Conservation (phyloP, 2,888 invertebrate species). For the Crematogaster levior region DNA sequence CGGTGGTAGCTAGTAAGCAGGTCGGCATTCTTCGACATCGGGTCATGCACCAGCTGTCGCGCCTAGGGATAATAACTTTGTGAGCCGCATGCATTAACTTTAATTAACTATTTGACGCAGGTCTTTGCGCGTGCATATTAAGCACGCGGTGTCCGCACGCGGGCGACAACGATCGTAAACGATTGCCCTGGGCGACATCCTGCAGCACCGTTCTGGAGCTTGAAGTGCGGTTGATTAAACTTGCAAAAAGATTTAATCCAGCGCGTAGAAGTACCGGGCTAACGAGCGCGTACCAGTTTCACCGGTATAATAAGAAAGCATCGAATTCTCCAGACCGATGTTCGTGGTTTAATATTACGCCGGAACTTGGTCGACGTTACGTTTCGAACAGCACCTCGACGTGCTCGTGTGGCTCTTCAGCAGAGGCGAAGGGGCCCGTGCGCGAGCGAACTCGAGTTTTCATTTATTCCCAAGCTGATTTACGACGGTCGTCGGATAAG, state of each 20-base stretch:
- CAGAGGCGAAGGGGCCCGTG: slow-evolving; percentile 7
- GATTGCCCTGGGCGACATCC: slow-evolving; percentile 32
- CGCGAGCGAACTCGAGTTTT: slow-evolving; percentile 51
- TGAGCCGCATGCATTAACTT: slow-evolving; percentile 73
- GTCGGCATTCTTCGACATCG: slow-evolving; percentile 59
- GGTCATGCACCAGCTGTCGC: slow-evolving; percentile 77
- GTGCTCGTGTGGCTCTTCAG: slow-evolving; percentile 25
- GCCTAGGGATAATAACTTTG: slow-evolving; percentile 69
- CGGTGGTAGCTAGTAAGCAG: slow-evolving; percentile 58
- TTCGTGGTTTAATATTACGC: slow-evolving; percentile 27
- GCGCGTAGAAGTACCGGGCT: slow-evolving; percentile 44
- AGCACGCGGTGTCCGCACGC: slow-evolving; percentile 42
- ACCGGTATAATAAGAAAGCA: slow-evolving; percentile 30
- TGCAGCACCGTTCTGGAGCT: slow-evolving; percentile 33
- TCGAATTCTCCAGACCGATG: slow-evolving; percentile 24
- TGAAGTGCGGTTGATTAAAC: slow-evolving; percentile 59
- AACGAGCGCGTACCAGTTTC: slow-evolving; percentile 1
- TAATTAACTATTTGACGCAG: slow-evolving; percentile 79
- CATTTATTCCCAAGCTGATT: slow-evolving; percentile 70
- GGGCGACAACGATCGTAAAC: slow-evolving; percentile 27
- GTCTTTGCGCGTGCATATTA: slow-evolving; percentile 69
- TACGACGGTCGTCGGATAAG: slow-evolving; percentile 71
- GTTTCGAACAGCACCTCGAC: slow-evolving; percentile 7
- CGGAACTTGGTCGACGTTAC: slow-evolving; percentile 33
- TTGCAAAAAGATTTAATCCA: slow-evolving; percentile 47